Evolutionary conservation across 2,797 vertebrate genomes (phyloP), one percentile per base, ranked within the genome.

Genomic region (Molothrus ater): DNA sequence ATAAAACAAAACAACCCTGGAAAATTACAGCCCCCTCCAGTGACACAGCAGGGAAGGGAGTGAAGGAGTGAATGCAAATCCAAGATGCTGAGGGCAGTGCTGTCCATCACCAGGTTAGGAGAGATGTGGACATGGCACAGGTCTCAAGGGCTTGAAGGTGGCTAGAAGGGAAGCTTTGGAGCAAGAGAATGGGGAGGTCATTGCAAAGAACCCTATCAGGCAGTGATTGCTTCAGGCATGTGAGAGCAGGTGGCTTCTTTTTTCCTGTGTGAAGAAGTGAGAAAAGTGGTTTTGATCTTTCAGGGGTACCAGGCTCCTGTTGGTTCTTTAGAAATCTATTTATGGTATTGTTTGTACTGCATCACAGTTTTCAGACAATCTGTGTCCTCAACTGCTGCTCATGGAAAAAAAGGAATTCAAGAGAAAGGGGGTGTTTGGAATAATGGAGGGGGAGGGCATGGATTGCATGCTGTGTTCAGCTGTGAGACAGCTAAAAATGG

Each of bases 291-390:
- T 95, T 74, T 74, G 82, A 36, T 82, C 90, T 88, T 87, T 95
- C 78, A 74, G 74, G 71, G 71, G 43, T 89, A 87, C 65, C 29
- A 54, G 29, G 88, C 47, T 96, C 86, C 74, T 56, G 61, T 82
- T 91, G 69, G 88, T 79, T 93, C 93, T 93, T 80, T 87, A 85
- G 65, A 51, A 95, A 59, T 56, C 90, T 94, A 69, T 95, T 96
- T 96, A 73, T 78, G 86, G 80, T 78, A 47, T 38, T 83, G 56
- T 82, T 94, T 90, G 70, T 19, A 81, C 13, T 45, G 36, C 32
- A 80, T 94, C 86, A 59, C 83, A 72, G 60, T 89, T 95, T 93
- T 93, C 83, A 80, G 86, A 90, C 90, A 94, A 80, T 93, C 92
- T 96, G 88, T 72, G 75, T 95, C 86, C 86, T 75, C 88, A 93